phyloP scores from a whole-genome alignment of 2,888 invertebrate species.

The Drosophila anceps region DNA sequence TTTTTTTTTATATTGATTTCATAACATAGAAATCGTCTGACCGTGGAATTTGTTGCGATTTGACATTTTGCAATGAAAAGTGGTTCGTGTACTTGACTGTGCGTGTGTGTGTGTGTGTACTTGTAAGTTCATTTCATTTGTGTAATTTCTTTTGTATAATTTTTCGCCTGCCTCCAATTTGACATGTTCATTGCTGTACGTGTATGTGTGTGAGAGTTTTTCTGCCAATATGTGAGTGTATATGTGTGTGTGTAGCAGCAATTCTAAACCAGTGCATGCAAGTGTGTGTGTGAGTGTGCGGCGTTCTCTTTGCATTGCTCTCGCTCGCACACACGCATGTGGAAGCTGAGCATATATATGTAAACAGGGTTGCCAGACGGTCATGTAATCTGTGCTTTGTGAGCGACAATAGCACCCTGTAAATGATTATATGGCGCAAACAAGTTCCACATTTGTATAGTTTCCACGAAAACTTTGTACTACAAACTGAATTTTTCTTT shows the following conservation, averaged over 20 bases:
- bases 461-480: slow-evolving; percentile 35
- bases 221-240: slow-evolving; percentile 26
- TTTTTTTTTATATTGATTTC: slow-evolving; percentile 83
- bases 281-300: slow-evolving; percentile 35
- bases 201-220: slow-evolving; percentile 26
- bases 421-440: slow-evolving; percentile 38
- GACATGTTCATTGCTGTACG: slow-evolving; percentile 55
- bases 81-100: slow-evolving; percentile 45
- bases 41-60: slow-evolving; percentile 52
- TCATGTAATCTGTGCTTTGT: slow-evolving; percentile 42
- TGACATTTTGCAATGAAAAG: slow-evolving; percentile 58
- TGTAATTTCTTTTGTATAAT: slow-evolving; percentile 78
- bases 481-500: slow-evolving; percentile 20
- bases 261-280: slow-evolving; percentile 63
- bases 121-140: slow-evolving; percentile 50
- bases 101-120: slow-evolving; percentile 27
- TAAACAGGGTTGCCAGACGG: slow-evolving; percentile 61
- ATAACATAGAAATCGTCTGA: slow-evolving; percentile 73
- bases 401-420: slow-evolving; percentile 47
- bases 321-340: slow-evolving; percentile 63
- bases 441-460: slow-evolving; percentile 48
- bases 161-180: slow-evolving; percentile 68
- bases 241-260: slow-evolving; percentile 48
- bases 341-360: slow-evolving; percentile 67
- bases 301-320: slow-evolving; percentile 55